A percentile compares a stretch with the other conserved stretches of the same genome.
phyloP scores from a whole-genome alignment of 2,797 vertebrate genomes.

The Propithecus deckenii region DNA sequence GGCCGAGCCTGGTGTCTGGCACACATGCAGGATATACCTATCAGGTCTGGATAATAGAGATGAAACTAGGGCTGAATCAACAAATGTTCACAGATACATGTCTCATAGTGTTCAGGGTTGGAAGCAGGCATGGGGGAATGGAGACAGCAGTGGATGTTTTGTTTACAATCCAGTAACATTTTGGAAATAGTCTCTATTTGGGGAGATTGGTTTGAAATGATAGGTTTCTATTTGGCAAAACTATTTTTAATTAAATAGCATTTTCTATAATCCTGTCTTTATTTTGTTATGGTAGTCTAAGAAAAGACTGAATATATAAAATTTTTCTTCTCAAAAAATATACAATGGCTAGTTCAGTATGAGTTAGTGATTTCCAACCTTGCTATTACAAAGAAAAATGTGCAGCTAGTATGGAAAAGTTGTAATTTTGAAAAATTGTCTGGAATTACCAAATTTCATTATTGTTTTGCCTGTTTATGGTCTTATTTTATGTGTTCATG shows the following conservation, averaged over 20 bases:
- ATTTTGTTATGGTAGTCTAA: neutral
- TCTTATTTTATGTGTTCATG: neutral
- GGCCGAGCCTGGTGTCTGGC: neutral
- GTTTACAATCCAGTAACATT: neutral
- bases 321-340: neutral
- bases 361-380: neutral
- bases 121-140: neutral
- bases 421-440: neutral
- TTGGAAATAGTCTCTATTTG: neutral
- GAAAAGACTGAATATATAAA: neutral
- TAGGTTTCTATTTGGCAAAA: neutral
- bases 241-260: neutral
- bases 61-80: neutral
- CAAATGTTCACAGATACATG: neutral
- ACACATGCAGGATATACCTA: neutral
- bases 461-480: neutral
- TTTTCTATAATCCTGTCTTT: constrained; percentile 8
- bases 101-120: neutral
- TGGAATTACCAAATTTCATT: neutral
- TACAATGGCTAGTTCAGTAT: neutral
- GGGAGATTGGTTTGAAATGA: neutral
- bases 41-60: neutral
- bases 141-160: neutral
- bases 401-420: neutral
- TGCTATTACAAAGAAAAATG: neutral